phyloP scores from a whole-genome alignment of 2,113 vertebrate species.

The Bos javanicus region DNA sequence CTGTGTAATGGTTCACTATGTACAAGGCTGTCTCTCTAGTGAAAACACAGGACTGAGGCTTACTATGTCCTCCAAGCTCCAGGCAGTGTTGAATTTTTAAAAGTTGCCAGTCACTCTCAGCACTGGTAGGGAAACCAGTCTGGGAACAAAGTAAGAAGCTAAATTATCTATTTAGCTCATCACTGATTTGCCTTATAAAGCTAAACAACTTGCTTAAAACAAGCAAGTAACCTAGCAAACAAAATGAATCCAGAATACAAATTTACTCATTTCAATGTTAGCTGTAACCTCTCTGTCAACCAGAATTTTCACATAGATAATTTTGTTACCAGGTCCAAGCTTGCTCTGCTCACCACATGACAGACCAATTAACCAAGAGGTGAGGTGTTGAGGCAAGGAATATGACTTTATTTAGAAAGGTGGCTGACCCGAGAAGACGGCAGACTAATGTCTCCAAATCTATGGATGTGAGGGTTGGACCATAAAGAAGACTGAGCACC shows the following conservation, averaged over 20 bases:
- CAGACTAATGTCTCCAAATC: neutral
- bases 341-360: neutral
- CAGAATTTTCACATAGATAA: neutral
- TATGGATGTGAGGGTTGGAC: neutral
- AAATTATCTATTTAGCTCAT: neutral
- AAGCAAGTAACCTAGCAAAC: neutral
- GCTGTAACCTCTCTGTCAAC: neutral
- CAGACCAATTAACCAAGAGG: neutral
- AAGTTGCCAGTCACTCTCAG: neutral
- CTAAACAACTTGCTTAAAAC: conserved; percentile 2
- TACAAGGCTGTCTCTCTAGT: neutral
- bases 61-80: neutral
- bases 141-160: neutral
- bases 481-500: neutral
- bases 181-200: neutral
- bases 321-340: neutral
- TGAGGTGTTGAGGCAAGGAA: neutral
- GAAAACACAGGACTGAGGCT: neutral
- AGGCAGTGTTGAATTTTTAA: neutral
- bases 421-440: neutral
- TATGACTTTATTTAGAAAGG: neutral
- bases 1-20: neutral
- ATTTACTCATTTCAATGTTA: neutral
- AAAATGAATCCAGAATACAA: neutral
- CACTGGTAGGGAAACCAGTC: neutral